Percentiles rank a stretch among this genome's conserved stretches.
phyloP scores from a whole-genome alignment of 2,113 vertebrate species.

The Tachuris rubrigastra region DNA sequence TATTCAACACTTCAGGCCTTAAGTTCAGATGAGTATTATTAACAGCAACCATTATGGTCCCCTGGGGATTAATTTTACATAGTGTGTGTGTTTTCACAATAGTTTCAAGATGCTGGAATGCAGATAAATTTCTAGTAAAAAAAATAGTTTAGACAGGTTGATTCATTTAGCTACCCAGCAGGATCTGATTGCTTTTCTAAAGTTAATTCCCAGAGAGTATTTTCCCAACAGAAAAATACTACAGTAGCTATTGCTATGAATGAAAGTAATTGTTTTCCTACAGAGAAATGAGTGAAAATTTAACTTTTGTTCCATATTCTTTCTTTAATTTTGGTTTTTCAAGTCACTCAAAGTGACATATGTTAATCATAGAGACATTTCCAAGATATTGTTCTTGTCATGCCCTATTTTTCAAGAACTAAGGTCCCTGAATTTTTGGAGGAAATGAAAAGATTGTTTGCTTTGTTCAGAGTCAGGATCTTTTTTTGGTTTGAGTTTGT shows the following conservation, averaged over 20 bases:
- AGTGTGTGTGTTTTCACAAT: slow-evolving; percentile 40
- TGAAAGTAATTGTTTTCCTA: background rate
- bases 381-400: background rate
- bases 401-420: background rate
- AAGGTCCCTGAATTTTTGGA: background rate
- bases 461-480: background rate
- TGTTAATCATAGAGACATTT: background rate
- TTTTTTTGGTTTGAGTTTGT: background rate
- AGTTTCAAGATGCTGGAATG: slow-evolving; percentile 70
- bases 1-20: slow-evolving; percentile 37
- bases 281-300: background rate
- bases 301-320: background rate
- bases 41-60: slow-evolving; percentile 60
- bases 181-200: slow-evolving; percentile 63
- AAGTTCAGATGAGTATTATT: slow-evolving; percentile 63
- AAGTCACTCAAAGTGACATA: background rate
- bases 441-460: background rate
- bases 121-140: slow-evolving; percentile 59
- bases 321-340: background rate
- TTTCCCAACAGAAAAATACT: background rate
- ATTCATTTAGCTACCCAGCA: slow-evolving; percentile 69
- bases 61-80: slow-evolving; percentile 64
- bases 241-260: background rate
- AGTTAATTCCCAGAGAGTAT: slow-evolving; percentile 59
- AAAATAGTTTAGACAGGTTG: slow-evolving; percentile 68